These are phyloP conservation scores for Sesia bembeciformis DNA, from an alignment of 2,888 invertebrate genomes.

Conservation along the genomic window DNA sequence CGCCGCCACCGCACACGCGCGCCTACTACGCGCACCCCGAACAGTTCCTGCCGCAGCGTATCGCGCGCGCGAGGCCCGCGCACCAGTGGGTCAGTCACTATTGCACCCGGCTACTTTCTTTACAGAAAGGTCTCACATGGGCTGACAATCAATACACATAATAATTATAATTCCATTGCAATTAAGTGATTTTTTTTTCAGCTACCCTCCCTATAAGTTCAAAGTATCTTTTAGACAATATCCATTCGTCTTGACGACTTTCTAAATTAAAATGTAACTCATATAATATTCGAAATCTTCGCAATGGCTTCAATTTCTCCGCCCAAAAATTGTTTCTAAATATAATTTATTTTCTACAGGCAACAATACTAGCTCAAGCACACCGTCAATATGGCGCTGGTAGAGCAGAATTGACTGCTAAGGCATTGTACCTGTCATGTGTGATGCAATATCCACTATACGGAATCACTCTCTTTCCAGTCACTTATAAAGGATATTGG, in stretches of 20 bases:
- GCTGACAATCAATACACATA: too few species aligned
- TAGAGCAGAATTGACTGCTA: conserved; percentile 91
- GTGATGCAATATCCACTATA: conserved; percentile 97
- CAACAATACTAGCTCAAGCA: conserved; percentile 89
- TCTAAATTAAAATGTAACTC: too few species aligned
- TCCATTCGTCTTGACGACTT: too few species aligned
- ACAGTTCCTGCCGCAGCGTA: conserved; percentile 89
- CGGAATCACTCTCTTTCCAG: conserved; percentile 89
- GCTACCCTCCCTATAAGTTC: too few species aligned
- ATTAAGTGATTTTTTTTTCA: too few species aligned
- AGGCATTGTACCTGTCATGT: conserved; percentile 93
- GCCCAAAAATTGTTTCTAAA: too few species aligned
- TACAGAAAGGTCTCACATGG: too few species aligned
- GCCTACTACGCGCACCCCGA: conserved; percentile 94
- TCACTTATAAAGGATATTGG: conserved; percentile 95
- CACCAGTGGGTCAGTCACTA: conserved; percentile 85
- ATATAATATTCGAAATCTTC: too few species aligned
- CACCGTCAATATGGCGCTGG: conserved; percentile 94
- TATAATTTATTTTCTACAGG: conserved; percentile 35
- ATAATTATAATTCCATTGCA: too few species aligned
- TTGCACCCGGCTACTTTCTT: too few species aligned
- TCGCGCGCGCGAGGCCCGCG: conserved; percentile 83
- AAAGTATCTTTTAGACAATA: too few species aligned
- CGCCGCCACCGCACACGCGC: conserved; percentile 82
- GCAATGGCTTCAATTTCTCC: too few species aligned